These are phyloP conservation scores for Coecobrya sp. DNA, from an alignment of 2,888 invertebrate species.

Conservation along the genomic window DNA sequence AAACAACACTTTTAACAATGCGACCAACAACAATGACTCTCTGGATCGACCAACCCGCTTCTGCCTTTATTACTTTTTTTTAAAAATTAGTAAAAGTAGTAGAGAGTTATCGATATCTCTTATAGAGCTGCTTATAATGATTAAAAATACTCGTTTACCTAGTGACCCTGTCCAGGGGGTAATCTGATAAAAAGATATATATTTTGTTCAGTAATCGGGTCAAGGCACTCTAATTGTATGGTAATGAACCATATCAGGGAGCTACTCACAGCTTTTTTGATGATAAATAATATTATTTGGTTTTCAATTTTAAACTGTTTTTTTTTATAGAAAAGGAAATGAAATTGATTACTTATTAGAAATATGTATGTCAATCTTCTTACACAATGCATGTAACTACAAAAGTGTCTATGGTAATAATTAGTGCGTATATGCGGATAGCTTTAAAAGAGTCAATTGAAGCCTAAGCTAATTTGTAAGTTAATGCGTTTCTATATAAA, in stretches of 20 bases:
- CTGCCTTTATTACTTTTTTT: not conserved
- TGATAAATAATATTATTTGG: not conserved
- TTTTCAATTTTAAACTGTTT: too few relatives aligned
- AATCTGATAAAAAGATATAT: slow-evolving; percentile 47
- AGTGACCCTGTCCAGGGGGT: slow-evolving; percentile 64
- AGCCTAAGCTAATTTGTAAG: too few relatives aligned
- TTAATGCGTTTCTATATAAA: too few relatives aligned
- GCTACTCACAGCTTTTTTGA: slow-evolving; percentile 41
- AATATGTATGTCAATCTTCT: too few relatives aligned
- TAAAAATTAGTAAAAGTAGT: not conserved
- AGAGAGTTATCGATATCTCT: slow-evolving; percentile 14
- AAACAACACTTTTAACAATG: not conserved
- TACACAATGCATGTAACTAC: too few relatives aligned
- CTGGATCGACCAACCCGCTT: not conserved
- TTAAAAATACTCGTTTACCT: slow-evolving; percentile 55
- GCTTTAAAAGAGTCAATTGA: too few relatives aligned
- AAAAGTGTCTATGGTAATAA: too few relatives aligned
- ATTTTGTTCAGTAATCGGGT: slow-evolving; percentile 48
- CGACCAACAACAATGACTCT: slow-evolving; percentile 1
- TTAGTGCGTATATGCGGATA: too few relatives aligned
- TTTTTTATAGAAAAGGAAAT: too few relatives aligned
- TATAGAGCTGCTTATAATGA: not conserved
- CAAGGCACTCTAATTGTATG: slow-evolving; percentile 74
- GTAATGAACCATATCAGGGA: slow-evolving; percentile 35
- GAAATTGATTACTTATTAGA: too few relatives aligned